These are phyloP conservation scores for Phaonia tiefii DNA, from an alignment of 2,888 invertebrate species.

Conservation along the genomic window DNA sequence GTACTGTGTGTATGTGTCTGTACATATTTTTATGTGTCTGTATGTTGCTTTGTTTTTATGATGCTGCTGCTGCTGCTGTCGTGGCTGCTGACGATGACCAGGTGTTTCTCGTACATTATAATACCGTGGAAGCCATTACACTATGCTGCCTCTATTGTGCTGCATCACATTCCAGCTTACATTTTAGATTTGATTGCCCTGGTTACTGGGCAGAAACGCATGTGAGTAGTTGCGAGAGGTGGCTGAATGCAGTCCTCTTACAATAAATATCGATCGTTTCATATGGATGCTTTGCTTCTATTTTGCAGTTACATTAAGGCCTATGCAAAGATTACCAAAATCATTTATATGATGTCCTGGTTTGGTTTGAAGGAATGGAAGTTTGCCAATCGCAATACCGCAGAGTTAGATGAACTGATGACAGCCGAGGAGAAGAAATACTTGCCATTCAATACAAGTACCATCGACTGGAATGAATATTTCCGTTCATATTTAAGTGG, in stretches of 20 bases:
- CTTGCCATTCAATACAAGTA: conserved; percentile 83
- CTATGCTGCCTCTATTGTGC: conserved; percentile 78
- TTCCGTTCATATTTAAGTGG: conserved; percentile 86
- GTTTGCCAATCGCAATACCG: conserved; percentile 79
- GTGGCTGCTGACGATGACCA: conserved; percentile 67
- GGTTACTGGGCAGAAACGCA: conserved; percentile 80
- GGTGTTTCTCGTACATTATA: conserved; percentile 81
- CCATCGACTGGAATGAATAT: conserved; percentile 86
- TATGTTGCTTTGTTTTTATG: neutral
- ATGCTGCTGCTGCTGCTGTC: conserved; percentile 13
- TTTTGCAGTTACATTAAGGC: conserved; percentile 76
- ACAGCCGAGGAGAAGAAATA: conserved; percentile 72
- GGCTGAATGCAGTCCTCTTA: neutral
- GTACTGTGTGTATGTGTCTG: neutral
- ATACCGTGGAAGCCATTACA: conserved; percentile 80
- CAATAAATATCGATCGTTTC: neutral
- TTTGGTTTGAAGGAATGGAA: conserved; percentile 80
- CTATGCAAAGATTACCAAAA: conserved; percentile 78
- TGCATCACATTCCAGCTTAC: conserved; percentile 80
- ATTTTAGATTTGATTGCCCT: conserved; percentile 80
- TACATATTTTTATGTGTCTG: conserved; percentile 2
- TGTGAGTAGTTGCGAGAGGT: conserved; percentile 76
- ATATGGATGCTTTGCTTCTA: neutral
- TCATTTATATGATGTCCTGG: conserved; percentile 81
- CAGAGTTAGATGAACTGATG: conserved; percentile 77